Evolutionary conservation across 1,140 invertebrate genomes (phyloP).

Genomic region (Drosophila teissieri): DNA sequence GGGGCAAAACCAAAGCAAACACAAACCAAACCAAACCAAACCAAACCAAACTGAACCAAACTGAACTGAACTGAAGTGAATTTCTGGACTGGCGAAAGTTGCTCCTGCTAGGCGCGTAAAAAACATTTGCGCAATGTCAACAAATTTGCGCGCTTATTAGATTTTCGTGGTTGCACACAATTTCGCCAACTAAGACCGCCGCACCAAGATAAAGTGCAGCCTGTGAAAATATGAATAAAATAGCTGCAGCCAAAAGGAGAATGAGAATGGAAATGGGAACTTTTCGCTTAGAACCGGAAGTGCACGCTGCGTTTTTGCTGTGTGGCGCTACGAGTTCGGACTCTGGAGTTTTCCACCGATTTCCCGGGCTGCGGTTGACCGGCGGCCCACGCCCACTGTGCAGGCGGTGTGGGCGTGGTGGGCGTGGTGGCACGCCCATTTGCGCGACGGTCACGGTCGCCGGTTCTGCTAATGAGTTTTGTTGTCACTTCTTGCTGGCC

Average conservation of each 20-base stretch:
- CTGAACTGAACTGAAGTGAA: neutral
- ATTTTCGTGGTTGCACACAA: slow-evolving; percentile 83
- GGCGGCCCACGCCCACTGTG: slow-evolving; percentile 20
- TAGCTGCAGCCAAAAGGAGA: slow-evolving; percentile 34
- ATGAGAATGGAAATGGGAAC: slow-evolving; percentile 1
- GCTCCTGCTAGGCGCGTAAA: slow-evolving; percentile 65
- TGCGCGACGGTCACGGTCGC: slow-evolving; percentile 74
- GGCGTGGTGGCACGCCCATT: slow-evolving; percentile 43
- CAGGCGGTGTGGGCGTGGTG: neutral
- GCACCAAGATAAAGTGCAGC: slow-evolving; percentile 78
- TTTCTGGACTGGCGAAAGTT: slow-evolving; percentile 38
- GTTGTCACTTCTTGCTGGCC: slow-evolving; percentile 76
- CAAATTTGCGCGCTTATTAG: slow-evolving; percentile 83
- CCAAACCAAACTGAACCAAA: neutral
- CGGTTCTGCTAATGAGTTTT: slow-evolving; percentile 81
- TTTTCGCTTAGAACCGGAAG: slow-evolving; percentile 60
- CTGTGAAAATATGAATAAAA: slow-evolving; percentile 79
- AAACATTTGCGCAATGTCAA: slow-evolving; percentile 83
- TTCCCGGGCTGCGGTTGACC: slow-evolving; percentile 48
- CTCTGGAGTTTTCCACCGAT: slow-evolving; percentile 6
- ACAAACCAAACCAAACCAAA: too few species aligned
- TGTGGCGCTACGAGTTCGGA: slow-evolving; percentile 8
- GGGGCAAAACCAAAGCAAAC: neutral
- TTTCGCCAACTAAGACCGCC: slow-evolving; percentile 82
- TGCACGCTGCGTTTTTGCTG: slow-evolving; percentile 65